phyloP scores from a whole-genome alignment of 2,888 invertebrate genomes.

The Xestia xanthographa region DNA sequence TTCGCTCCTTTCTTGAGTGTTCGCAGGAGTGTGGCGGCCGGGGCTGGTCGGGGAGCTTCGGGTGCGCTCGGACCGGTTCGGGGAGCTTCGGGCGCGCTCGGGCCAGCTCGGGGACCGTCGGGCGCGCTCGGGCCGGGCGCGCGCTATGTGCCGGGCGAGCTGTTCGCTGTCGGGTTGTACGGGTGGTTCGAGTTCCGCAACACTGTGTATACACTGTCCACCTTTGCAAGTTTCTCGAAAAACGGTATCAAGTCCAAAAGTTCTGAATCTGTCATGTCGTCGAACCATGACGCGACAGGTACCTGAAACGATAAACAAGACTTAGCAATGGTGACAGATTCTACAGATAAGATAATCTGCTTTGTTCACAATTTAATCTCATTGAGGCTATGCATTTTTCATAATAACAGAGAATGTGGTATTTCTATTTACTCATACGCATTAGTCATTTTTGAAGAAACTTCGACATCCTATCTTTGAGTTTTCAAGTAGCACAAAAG shows the following conservation, averaged over 20 bases:
- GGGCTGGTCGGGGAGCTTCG: slow-evolving; percentile 54
- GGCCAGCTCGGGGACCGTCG: slow-evolving; percentile 71
- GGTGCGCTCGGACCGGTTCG: slow-evolving; percentile 77
- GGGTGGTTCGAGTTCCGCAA: slow-evolving; percentile 97
- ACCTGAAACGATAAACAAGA: slow-evolving; percentile 91
- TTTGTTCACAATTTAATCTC: slow-evolving; percentile 29
- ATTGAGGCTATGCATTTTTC: slow-evolving; percentile 24
- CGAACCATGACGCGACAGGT: slow-evolving; percentile 99
- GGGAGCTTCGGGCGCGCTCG: slow-evolving; percentile 83
- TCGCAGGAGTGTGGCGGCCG: slow-evolving; percentile 73
- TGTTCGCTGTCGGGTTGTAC: slow-evolving; percentile 91
- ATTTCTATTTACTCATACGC: slow-evolving; percentile 14
- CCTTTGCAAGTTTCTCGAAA: slow-evolving; percentile 98
- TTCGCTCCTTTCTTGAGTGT: slow-evolving; percentile 82
- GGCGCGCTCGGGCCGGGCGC: slow-evolving; percentile 69
- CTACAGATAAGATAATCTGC: slow-evolving; percentile 11
- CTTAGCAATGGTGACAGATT: slow-evolving; percentile 25
- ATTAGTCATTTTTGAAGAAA: slow-evolving; percentile 6
- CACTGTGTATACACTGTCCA: slow-evolving; percentile 99
- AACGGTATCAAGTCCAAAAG: slow-evolving; percentile 99
- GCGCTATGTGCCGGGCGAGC: slow-evolving; percentile 84
- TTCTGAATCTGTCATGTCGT: slow-evolving; percentile 99
- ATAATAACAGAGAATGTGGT: slow-evolving; percentile 14
- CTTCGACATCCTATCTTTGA: not conserved
- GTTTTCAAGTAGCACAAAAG: not conserved